Evolutionary conservation across 2,888 invertebrate genomes (phyloP), one percentile per base, ranked within the genome.

Genomic region (Heteromyza rotundicornis): DNA sequence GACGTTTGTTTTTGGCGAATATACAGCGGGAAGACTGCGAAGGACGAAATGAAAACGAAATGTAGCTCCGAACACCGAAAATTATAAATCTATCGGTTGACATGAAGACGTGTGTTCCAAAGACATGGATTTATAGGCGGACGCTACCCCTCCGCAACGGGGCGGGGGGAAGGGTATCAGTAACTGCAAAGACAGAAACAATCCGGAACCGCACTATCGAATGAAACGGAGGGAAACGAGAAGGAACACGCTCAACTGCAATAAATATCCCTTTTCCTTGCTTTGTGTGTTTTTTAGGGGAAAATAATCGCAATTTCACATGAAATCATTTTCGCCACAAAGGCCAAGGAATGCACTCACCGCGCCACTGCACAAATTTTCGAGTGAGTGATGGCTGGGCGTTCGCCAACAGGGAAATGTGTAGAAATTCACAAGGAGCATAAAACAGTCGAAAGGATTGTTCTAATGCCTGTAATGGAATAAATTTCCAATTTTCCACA

Each of bases 291-390:
- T 44, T 47, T 47, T 47, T 47, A 20, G 14, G 20, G 47, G 17
- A 47, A 27, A 27, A 70, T 80, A 80, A 80, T 80, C 80, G 73
- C 80, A 73, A 74, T 75, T 80, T 77, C 81, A 79, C 82, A 82
- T 80, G 82, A 79, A 81, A 80, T 79, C 79, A 80, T 81, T 80
- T 74, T 72, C 71, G 64, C 69, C 69, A 50, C 63, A 51, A 60
- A 64, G 69, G 20, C 47, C 17, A 47, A 47, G 14, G 20, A 47
- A 47, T 47, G 47, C 47, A 47, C 19, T 47, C 20, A 14, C 17
- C 17, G 47, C 20, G 19, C 17, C 20, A 20, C 19, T 7, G 19
- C 47, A 20, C 17, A 17, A 19, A 47, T 47, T 17, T 17, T 8
- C 47, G 20, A n/a, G 12, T n/a, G n/a, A 40, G 40, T 40, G 40